Evolutionary conservation across 2,888 invertebrate species (phyloP).

Genomic region (Drosophila anomelani): DNA sequence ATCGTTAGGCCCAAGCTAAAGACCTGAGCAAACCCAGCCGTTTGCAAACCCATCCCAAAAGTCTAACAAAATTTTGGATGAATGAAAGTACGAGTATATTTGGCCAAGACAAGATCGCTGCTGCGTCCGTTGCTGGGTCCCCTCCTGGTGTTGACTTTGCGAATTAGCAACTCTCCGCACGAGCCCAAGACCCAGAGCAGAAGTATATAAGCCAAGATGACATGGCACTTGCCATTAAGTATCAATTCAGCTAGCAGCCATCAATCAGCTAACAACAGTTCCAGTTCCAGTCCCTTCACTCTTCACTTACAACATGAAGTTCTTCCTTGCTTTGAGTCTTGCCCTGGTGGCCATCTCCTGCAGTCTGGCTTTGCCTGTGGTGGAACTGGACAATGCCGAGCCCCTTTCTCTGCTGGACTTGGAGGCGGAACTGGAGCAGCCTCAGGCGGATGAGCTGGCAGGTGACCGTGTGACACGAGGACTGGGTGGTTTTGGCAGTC

Average conservation of each 20-base stretch:
- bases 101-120: slow-evolving; percentile 41
- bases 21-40: slow-evolving; percentile 58
- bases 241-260: slow-evolving; percentile 41
- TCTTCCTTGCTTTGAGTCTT: slow-evolving; percentile 40
- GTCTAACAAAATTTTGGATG: slow-evolving; percentile 48
- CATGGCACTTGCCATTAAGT: slow-evolving; percentile 53
- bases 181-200: slow-evolving; percentile 49
- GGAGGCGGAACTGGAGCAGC: slow-evolving; percentile 49
- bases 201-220: slow-evolving; percentile 59
- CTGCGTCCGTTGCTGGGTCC: slow-evolving; percentile 22
- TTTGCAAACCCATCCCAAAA: slow-evolving; percentile 44
- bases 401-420: slow-evolving; percentile 70
- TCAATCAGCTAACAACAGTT: slow-evolving; percentile 17
- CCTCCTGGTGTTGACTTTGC: slow-evolving; percentile 48
- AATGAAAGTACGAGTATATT: slow-evolving; percentile 71
- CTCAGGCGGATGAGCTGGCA: slow-evolving; percentile 28
- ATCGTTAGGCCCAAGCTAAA: slow-evolving; percentile 50
- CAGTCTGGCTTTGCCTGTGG: slow-evolving; percentile 54
- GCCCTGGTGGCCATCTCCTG: slow-evolving; percentile 43
- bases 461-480: slow-evolving; percentile 66
- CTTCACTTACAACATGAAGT: slow-evolving; percentile 46
- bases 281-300: slow-evolving; percentile 4
- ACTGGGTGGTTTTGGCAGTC: slow-evolving; percentile 66
- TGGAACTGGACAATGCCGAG: slow-evolving; percentile 41
- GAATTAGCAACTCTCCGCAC: slow-evolving; percentile 69